A percentile compares a stretch with the other conserved stretches of the same genome.
Evolutionary conservation across 2,888 invertebrate species (phyloP).

Genomic region (Anticlea derivata): DNA sequence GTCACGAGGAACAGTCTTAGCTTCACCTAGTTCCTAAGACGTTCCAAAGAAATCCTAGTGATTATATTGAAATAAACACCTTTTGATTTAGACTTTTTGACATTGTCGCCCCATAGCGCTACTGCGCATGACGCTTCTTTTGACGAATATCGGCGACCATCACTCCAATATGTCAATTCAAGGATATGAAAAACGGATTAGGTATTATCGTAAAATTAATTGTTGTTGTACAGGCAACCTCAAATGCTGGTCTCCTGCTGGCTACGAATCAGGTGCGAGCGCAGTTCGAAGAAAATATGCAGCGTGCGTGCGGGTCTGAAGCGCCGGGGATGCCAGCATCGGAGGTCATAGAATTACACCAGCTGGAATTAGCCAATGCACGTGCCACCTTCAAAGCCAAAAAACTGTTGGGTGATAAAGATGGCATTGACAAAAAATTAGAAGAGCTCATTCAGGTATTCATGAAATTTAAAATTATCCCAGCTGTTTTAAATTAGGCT

Average conservation of each 20-base stretch:
- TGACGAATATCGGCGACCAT: no score
- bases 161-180: no score
- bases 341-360: slow-evolving; percentile 15
- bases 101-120: no score
- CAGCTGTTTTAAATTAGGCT: not conserved
- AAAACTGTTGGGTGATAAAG: slow-evolving; percentile 23
- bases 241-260: slow-evolving; percentile 21
- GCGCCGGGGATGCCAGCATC: slow-evolving; percentile 23
- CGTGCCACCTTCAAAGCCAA: slow-evolving; percentile 16
- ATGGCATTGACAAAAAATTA: slow-evolving; percentile 6
- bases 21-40: no score
- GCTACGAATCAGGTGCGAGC: slow-evolving; percentile 21
- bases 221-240: slow-evolving; percentile 19
- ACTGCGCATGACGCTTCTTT: no score
- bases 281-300: slow-evolving; percentile 27
- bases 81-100: no score
- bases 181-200: no score
- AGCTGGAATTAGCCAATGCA: slow-evolving; percentile 16
- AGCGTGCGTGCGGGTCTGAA: slow-evolving; percentile 15
- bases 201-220: not conserved
- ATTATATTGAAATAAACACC: no score
- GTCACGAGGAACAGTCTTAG: no score
- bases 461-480: not conserved
- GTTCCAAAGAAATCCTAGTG: no score
- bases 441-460: slow-evolving; percentile 16